Base-by-base conservation (phyloP, 2,888 invertebrate genomes). In the Rhagonycha fulva region DNA sequence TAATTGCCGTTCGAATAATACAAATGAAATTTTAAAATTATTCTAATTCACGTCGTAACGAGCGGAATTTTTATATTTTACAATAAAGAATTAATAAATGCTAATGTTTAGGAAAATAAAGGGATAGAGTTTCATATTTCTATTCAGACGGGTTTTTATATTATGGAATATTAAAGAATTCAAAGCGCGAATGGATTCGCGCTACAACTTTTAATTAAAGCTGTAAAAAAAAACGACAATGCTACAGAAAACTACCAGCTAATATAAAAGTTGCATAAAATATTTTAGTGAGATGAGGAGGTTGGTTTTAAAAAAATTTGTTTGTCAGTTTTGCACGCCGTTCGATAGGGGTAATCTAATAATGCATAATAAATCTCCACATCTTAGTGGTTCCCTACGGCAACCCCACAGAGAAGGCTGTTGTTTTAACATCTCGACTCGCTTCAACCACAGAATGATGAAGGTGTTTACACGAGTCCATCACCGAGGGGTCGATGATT, bases 401-500 rank as follows among this genome's bases (percentile, higher is more conserved):
- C 73, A 24, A 72, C 69, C 61, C 14, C 24, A 10, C 63, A 32
- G 62, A 72, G 73, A 74, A 26, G 30, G 14, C 74, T 60, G 71
- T 75, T 75, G 75, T 70, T 74, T 69, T 23, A 71, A 71, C 70
- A 66, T 74, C 66, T 76, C 78, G 76, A 79, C 81, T 81, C 75
- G 80, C 77, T 78, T 76, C 79, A 81, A 83, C 83, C 84, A 79
- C 83, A 83, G 82, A 82, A 84, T 85, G 85, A 86, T 84, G 83
- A 82, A 86, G 86, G 86, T 86, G 86, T 86, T 86, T 85, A 85
- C 84, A 82, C 79, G 73, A 79, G 80, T 79, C 82, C 83, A 82
- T 84, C 84, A 83, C 82, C 82, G 82, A 67, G 76, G 81, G 83
- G 80, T 77, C 79, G 82, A 81, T 85, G 85, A 85, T 86, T 85